Evolutionary conservation across 2,113 vertebrate genomes (phyloP).

Genomic region (Antidorcas marsupialis): DNA sequence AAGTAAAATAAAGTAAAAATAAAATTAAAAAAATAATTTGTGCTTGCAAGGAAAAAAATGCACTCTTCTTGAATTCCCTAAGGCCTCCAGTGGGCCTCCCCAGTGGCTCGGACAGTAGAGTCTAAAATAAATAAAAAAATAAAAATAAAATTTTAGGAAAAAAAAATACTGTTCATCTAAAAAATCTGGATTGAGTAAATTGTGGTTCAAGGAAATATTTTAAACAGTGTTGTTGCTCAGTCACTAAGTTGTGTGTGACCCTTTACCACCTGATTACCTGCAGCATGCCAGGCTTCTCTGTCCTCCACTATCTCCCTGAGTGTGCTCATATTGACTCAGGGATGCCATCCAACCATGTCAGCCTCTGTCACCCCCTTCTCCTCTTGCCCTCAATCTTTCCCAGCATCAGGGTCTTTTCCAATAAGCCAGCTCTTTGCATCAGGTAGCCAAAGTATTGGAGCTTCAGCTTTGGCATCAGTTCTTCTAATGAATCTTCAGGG

Average conservation of each 20-base stretch:
- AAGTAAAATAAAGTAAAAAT: too few relatives aligned
- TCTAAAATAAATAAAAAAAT: too few relatives aligned
- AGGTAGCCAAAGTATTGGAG: not conserved
- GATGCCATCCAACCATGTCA: not conserved
- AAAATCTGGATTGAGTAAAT: not conserved
- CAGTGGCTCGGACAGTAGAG: too few relatives aligned
- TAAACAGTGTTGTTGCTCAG: not conserved
- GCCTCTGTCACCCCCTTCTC: not conserved
- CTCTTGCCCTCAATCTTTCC: not conserved
- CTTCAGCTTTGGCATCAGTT: not conserved
- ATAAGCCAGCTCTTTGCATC: not conserved
- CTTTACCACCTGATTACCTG: not conserved
- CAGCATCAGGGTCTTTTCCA: not conserved
- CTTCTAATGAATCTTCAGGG: not conserved
- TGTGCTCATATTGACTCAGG: not conserved
- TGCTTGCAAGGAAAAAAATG: too few relatives aligned
- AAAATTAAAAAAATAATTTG: too few relatives aligned
- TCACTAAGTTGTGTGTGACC: not conserved
- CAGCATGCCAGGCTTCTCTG: not conserved
- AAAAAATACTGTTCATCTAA: not conserved
- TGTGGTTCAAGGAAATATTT: not conserved
- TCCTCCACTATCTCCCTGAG: not conserved
- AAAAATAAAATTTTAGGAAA: not conserved
- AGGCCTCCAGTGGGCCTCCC: too few relatives aligned
- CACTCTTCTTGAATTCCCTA: too few relatives aligned